Conservation (phyloP, 1,140 invertebrate genomes). For the Drosophila nikananu region DNA sequence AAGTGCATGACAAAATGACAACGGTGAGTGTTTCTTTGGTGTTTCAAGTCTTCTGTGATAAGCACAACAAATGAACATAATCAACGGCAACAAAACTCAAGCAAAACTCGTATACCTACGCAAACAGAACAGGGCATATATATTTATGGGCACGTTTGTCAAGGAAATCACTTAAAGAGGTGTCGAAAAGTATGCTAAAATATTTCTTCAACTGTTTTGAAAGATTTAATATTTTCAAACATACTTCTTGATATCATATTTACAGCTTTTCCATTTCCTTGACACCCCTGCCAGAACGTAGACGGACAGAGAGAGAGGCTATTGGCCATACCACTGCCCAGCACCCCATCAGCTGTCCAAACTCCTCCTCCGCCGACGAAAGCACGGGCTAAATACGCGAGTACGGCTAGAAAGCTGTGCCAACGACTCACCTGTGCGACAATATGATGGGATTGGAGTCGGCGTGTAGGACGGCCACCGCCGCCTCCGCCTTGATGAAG, state of each 20-base stretch:
- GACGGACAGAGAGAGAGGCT: constrained; percentile 48
- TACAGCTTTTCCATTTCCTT: too few relatives aligned
- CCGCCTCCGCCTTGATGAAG: constrained; percentile 96
- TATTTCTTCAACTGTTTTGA: background rate
- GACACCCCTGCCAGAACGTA: background rate
- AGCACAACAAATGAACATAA: constrained; percentile 78
- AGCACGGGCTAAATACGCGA: constrained; percentile 80
- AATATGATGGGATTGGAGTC: constrained; percentile 93
- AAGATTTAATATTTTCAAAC: background rate
- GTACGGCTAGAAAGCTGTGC: constrained; percentile 50
- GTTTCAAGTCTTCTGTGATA: constrained; percentile 85
- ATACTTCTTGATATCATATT: background rate
- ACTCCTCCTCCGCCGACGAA: constrained; percentile 85
- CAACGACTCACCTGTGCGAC: constrained; percentile 90
- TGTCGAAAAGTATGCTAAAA: background rate
- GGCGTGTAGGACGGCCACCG: constrained; percentile 94
- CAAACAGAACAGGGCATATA: constrained; percentile 56
- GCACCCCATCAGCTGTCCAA: constrained; percentile 75
- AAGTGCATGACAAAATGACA: constrained; percentile 76
- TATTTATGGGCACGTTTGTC: constrained; percentile 9
- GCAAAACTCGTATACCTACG: constrained; percentile 80
- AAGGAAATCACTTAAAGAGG: background rate
- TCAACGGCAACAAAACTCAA: constrained; percentile 69
- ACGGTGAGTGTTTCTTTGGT: constrained; percentile 79
- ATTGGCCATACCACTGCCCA: constrained; percentile 42